These are phyloP conservation scores for Drosophila neonasuta DNA, from an alignment of 2,888 invertebrate genomes.

Conservation along the genomic window DNA sequence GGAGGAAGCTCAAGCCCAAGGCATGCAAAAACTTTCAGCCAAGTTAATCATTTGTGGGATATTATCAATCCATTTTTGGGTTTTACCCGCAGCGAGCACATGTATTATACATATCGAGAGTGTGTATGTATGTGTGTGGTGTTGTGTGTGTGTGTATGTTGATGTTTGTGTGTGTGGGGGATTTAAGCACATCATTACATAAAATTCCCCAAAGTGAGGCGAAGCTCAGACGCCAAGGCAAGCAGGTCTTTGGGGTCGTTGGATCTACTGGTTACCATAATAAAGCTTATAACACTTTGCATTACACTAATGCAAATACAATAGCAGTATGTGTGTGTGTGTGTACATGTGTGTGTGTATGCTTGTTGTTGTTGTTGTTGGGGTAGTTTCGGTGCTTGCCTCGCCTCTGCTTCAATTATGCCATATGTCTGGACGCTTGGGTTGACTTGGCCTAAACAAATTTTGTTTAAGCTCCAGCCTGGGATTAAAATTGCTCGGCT, in stretches of 20 bases:
- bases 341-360: constrained; percentile 8
- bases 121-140: constrained; percentile 8
- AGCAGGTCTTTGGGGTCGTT: constrained; percentile 41
- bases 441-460: constrained; percentile 61
- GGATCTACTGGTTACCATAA: constrained; percentile 65
- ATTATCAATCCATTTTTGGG: constrained; percentile 78
- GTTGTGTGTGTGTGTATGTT: constrained; percentile 25
- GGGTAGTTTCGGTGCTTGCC: constrained; percentile 14
- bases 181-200: constrained; percentile 77
- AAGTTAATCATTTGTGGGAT: constrained; percentile 79
- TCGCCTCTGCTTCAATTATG: constrained; percentile 67
- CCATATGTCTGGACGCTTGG: constrained; percentile 69
- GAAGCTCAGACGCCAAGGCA: constrained; percentile 13
- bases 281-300: constrained; percentile 78
- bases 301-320: constrained; percentile 79
- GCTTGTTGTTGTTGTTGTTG: constrained; percentile 22
- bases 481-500: constrained; percentile 71
- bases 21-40: constrained; percentile 63
- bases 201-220: constrained; percentile 68
- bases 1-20: constrained; percentile 14
- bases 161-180: constrained; percentile 28
- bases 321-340: constrained; percentile 45
- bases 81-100: constrained; percentile 42
- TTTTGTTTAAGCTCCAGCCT: constrained; percentile 72
- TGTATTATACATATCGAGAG: constrained; percentile 1